Evolutionary conservation across 2,113 vertebrate species (phyloP).

Genomic region (Isurus oxyrinchus): DNA sequence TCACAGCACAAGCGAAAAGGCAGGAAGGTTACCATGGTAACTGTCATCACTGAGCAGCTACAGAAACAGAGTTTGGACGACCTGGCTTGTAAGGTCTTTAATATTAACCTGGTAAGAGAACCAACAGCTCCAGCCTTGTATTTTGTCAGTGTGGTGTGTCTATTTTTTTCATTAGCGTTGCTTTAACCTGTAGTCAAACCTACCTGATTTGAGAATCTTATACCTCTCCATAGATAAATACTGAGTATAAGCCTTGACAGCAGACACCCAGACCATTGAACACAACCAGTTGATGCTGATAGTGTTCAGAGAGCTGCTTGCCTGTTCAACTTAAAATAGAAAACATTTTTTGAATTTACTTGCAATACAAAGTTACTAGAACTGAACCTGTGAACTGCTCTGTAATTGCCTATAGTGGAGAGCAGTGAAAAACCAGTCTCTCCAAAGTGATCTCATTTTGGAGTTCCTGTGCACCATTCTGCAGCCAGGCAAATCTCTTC

Average conservation of each 20-base stretch:
- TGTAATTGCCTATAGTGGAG: background rate
- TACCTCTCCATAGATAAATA: background rate
- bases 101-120: slow-evolving; percentile 70
- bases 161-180: background rate
- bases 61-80: slow-evolving; percentile 79
- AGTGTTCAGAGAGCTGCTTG: background rate
- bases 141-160: background rate
- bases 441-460: background rate
- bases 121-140: background rate
- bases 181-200: background rate
- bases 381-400: background rate
- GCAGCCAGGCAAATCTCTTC: background rate
- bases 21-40: slow-evolving; percentile 65
- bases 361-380: background rate
- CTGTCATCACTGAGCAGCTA: slow-evolving; percentile 76
- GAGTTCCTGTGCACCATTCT: background rate
- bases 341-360: background rate
- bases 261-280: background rate
- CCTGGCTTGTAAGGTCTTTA: slow-evolving; percentile 69
- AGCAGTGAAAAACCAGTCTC: background rate
- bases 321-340: background rate
- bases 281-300: background rate
- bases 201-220: background rate
- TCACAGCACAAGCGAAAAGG: background rate
- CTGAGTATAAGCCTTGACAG: background rate